Evolutionary conservation across 2,113 vertebrate species (phyloP).

Genomic region (Aspiorhynchus laticeps): DNA sequence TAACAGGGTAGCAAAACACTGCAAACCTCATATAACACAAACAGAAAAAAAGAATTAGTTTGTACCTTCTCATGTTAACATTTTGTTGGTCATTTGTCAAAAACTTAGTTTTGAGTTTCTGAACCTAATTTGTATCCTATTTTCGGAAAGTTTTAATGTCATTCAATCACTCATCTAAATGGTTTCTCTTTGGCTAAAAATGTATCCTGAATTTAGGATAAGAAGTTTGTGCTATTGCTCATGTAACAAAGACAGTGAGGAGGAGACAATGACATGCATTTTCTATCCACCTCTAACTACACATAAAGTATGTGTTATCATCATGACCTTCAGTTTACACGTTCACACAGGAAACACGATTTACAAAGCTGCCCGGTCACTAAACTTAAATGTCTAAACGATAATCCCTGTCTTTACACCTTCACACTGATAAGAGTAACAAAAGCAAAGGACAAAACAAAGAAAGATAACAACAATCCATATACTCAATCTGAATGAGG

Average conservation of each 20-base stretch:
- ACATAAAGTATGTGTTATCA: neutral
- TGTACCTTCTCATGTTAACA: no score
- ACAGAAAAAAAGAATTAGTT: no score
- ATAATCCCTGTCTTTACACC: neutral
- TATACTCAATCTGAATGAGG: neutral
- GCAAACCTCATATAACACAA: no score
- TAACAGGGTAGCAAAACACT: no score
- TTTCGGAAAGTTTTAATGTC: neutral
- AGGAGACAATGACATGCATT: neutral
- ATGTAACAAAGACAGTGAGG: neutral
- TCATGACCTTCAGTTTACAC: neutral
- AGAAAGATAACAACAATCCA: neutral
- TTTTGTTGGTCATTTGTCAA: no score
- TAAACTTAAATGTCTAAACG: neutral
- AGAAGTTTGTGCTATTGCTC: neutral
- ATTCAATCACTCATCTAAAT: neutral
- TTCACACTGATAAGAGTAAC: constrained; percentile 6
- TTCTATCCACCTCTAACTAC: neutral
- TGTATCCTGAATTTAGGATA: neutral
- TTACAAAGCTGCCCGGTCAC: neutral
- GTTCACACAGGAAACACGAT: neutral
- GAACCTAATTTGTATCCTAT: no score
- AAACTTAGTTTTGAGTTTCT: no score
- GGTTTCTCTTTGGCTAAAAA: neutral
- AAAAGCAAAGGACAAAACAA: neutral